Evolutionary conservation across 2,113 vertebrate species (phyloP).

Genomic region (Psittacula cyanocephala): DNA sequence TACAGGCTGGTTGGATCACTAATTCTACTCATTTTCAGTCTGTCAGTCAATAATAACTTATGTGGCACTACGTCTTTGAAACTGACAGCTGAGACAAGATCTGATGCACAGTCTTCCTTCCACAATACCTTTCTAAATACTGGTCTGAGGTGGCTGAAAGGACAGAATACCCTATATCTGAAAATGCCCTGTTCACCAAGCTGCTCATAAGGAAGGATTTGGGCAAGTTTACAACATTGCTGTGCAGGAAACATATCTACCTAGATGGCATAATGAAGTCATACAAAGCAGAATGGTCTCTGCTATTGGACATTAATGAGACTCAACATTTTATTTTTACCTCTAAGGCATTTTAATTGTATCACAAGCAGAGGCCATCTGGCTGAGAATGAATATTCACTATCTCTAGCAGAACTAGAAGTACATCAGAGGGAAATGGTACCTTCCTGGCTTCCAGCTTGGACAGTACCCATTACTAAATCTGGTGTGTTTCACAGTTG

Average conservation of each 20-base stretch:
- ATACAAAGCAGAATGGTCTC: background rate
- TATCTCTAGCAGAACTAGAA: background rate
- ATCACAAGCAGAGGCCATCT: conserved; percentile 1
- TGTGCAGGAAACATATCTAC: background rate
- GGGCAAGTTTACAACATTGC: background rate
- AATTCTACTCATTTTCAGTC: conserved; percentile 14
- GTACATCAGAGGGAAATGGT: background rate
- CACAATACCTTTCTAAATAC: background rate
- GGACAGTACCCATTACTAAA: background rate
- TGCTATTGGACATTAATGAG: background rate
- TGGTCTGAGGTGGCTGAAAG: background rate
- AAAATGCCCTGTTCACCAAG: background rate
- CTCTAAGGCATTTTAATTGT: conserved; percentile 7
- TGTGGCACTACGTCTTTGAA: background rate
- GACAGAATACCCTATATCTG: background rate
- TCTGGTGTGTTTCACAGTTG: background rate
- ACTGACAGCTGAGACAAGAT: conserved; percentile 26
- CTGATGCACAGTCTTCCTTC: background rate
- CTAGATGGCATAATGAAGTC: background rate
- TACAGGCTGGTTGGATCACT: background rate
- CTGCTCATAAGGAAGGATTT: background rate
- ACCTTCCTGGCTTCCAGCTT: background rate
- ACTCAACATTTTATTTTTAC: background rate
- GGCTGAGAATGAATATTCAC: conserved; percentile 9
- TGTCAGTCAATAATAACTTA: conserved; percentile 39